Evolutionary conservation across 2,113 vertebrate genomes (phyloP), one percentile per base, ranked within the genome.

Genomic region (Ailuropoda melanoleuca): DNA sequence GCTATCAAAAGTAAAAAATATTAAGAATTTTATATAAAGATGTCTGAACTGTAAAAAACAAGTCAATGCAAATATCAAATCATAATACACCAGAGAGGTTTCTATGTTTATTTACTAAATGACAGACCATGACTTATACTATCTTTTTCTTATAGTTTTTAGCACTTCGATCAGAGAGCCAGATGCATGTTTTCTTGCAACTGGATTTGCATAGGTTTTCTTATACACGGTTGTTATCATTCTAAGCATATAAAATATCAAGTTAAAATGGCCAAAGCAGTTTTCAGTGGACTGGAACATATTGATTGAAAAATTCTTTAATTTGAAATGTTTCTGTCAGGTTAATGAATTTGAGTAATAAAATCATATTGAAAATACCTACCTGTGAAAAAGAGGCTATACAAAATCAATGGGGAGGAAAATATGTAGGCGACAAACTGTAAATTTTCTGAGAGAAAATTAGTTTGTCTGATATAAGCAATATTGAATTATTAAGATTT

Each of bases 301-400:
- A 94, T 3, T 97, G 81, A 98, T 92, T 96, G 39, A 97, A 93
- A 97, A 97, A 62, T 55, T 94, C 0, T 14, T 95, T 97, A 95
- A 96, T 98, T 96, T 98, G 26, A 83, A 97, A 95, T 92, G 24
- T 87, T 97, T 97, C 39, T 96, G 62, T 92, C 88, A 97, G 56
- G 88, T 75, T 98, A 98, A 98, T 95, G 72, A 97, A 98, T 96
- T 97, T 92, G 86, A 97, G 64, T 62, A 97, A 95, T 98, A 94
- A 97, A 98, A 74, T 88, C 66, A 88, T 97, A 70, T 89, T 93
- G 48, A 48, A 97, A 94, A 98, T 94, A 98, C 34, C 78, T 97
- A 34, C 5, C 15, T 90, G 26, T 94, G 68, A 18, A 88, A 97
- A 97, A 0, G 23, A 86, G 39, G 14, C n/a, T 64, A n/a, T 60